Evolutionary conservation across 2,113 vertebrate genomes (phyloP).

Genomic region (Fregata magnificens): DNA sequence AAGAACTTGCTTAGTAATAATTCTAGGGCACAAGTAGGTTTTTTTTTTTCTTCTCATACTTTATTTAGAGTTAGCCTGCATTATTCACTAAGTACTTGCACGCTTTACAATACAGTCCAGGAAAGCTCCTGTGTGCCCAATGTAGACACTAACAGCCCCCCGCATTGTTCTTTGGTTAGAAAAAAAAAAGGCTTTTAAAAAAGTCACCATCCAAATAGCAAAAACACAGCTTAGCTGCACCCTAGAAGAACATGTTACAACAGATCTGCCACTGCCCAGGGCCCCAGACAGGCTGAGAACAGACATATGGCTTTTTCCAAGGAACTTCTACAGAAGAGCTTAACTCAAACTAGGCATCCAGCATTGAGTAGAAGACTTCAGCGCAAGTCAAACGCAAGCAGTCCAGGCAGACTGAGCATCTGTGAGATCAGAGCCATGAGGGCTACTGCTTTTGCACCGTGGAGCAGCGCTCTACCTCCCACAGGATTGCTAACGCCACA

Average conservation of each 20-base stretch:
- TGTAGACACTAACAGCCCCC: background rate
- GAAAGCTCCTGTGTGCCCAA: fast-evolving
- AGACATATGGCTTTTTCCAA: background rate
- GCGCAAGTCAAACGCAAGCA: fast-evolving
- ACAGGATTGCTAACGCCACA: fast-evolving
- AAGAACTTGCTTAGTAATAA: background rate
- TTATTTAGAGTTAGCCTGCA: background rate
- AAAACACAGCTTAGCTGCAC: background rate
- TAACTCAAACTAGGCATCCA: background rate
- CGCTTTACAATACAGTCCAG: background rate
- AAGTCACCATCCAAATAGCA: background rate
- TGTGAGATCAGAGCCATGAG: background rate
- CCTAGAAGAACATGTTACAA: background rate
- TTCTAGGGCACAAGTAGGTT: background rate
- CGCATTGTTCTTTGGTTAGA: background rate
- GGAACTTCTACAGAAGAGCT: background rate
- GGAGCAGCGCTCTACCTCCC: background rate
- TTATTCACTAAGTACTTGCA: background rate
- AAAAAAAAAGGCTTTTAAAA: background rate
- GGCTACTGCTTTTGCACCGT: fast-evolving
- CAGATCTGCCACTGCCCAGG: background rate
- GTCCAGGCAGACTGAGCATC: background rate
- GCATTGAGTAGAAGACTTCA: background rate
- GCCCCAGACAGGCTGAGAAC: background rate
- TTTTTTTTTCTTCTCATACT: background rate